phyloP scores from a whole-genome alignment of 2,797 vertebrate genomes.

The Threskiornis aethiopicus region DNA sequence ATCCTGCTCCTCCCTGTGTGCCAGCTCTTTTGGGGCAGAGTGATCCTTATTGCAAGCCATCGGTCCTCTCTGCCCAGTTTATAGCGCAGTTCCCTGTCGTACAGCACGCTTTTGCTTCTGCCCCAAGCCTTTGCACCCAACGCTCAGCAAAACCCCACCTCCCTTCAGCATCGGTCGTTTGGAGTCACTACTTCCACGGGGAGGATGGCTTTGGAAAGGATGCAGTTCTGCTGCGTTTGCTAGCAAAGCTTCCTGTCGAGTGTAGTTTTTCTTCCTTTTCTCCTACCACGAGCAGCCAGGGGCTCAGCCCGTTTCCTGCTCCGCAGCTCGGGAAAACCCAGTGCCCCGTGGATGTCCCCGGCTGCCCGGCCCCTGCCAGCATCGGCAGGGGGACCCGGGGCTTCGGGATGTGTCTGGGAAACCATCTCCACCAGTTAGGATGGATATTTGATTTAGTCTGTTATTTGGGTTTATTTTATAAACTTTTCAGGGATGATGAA shows the following conservation, averaged over 20 bases:
- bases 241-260: not conserved
- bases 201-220: not conserved
- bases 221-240: constrained; percentile 21
- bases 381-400: not conserved
- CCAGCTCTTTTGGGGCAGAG: not conserved
- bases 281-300: not conserved
- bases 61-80: not conserved
- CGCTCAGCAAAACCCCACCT: not conserved
- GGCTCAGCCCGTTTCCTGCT: not conserved
- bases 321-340: rapidly evolving
- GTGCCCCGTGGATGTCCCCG: not conserved
- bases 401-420: not conserved
- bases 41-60: rapidly evolving
- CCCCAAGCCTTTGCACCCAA: not conserved
- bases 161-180: rapidly evolving
- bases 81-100: rapidly evolving
- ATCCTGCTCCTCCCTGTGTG: not conserved
- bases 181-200: not conserved
- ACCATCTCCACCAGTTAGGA: not conserved
- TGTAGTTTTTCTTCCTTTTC: not conserved
- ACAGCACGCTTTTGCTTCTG: not conserved
- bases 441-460: not conserved
- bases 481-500: not conserved
- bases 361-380: not conserved
- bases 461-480: not conserved